Percentiles rank a stretch among this genome's conserved stretches.
These are phyloP conservation scores for Drosophila ochracea DNA, from an alignment of 2,888 invertebrate species.

Conservation along the genomic window DNA sequence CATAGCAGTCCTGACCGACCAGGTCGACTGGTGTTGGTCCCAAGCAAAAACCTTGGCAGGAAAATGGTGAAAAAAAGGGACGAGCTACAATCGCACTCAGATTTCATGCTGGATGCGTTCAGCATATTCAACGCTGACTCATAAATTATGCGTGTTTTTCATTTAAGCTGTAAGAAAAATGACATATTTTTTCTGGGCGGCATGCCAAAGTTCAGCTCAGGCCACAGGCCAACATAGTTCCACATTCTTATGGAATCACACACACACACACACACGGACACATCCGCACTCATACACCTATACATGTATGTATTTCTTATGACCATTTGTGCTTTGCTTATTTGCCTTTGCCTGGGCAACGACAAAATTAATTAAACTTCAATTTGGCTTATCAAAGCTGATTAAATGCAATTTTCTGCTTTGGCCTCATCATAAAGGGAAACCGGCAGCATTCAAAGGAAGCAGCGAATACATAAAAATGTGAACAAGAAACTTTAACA, in stretches of 20 bases:
- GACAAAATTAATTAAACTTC: slow-evolving; percentile 69
- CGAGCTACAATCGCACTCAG: slow-evolving; percentile 27
- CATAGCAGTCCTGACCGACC: slow-evolving; percentile 44
- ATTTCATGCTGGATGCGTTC: slow-evolving; percentile 60
- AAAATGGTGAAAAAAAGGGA: slow-evolving; percentile 1
- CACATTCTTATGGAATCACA: slow-evolving; percentile 16
- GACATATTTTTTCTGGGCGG: slow-evolving; percentile 72
- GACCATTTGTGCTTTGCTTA: slow-evolving; percentile 30
- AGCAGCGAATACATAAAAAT: background rate
- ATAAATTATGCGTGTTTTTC: slow-evolving; percentile 72
- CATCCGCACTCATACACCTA: background rate
- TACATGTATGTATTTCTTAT: slow-evolving; percentile 19
- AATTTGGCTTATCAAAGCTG: slow-evolving; percentile 65
- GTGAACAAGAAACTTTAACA: slow-evolving; percentile 5
- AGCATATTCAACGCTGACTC: slow-evolving; percentile 40
- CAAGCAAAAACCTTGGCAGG: slow-evolving; percentile 12
- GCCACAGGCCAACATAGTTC: slow-evolving; percentile 48
- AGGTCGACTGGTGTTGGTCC: slow-evolving; percentile 7
- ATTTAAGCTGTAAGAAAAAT: slow-evolving; percentile 63
- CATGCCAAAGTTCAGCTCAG: slow-evolving; percentile 40
- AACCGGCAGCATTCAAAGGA: background rate
- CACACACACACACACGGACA: slow-evolving; percentile 4
- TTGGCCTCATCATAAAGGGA: background rate
- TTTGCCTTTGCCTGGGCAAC: slow-evolving; percentile 37
- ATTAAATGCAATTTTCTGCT: slow-evolving; percentile 58